Conservation (phyloP, 1,140 invertebrate species). For the Cyphomyrmex costatus region DNA sequence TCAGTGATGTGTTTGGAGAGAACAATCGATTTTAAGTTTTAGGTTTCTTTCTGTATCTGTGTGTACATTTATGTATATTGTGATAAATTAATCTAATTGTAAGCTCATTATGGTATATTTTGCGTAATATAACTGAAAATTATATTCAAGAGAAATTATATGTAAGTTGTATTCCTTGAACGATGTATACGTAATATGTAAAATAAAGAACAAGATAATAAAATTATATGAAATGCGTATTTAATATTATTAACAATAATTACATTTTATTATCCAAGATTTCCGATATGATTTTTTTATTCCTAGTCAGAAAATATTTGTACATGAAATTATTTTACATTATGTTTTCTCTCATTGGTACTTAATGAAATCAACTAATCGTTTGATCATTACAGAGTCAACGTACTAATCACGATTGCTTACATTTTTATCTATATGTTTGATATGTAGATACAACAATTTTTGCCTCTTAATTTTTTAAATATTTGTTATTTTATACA, state of each 20-base stretch:
- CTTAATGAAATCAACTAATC: background rate
- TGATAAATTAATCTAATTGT: background rate
- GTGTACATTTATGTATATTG: conserved; percentile 34
- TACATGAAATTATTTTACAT: background rate
- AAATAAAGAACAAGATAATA: conserved; percentile 18
- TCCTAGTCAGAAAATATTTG: background rate
- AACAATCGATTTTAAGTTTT: conserved; percentile 8
- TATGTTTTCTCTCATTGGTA: background rate
- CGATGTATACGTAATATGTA: conserved; percentile 40
- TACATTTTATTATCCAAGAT: background rate
- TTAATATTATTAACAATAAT: conserved; percentile 41
- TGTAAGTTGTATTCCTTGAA: conserved; percentile 29
- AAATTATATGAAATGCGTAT: conserved; percentile 28
- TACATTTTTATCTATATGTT: background rate
- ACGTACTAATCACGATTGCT: background rate
- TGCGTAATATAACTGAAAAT: background rate
- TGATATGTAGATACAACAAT: conserved; percentile 18
- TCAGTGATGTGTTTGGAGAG: background rate
- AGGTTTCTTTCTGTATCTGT: conserved; percentile 7
- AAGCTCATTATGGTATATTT: background rate
- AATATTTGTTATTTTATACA: conserved; percentile 32
- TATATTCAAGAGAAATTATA: conserved; percentile 27
- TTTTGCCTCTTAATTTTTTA: background rate
- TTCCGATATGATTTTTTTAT: background rate
- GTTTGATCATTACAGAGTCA: background rate